Base-by-base conservation (phyloP, 1,140 invertebrate species). In the Oscheius sp. region DNA sequence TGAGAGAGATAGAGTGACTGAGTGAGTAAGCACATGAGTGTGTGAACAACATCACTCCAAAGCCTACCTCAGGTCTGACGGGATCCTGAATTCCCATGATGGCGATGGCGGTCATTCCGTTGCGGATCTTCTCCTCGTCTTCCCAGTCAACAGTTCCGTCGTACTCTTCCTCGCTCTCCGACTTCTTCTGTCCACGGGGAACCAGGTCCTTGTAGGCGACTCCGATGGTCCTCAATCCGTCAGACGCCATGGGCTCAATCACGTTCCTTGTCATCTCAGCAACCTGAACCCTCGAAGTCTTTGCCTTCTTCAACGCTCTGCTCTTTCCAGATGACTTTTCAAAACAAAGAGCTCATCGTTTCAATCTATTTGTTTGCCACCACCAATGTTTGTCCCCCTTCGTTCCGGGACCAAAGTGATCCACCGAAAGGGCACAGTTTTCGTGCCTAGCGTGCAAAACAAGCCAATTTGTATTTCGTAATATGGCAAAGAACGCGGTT, bases 191-290 rank as follows among this genome's bases (percentile, higher is more conserved):
- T 66, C 94, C 93, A 20, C 92, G 91, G 32, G 91, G 91, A 69
- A 96, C 92, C 86, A 95, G 95, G 86, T 97, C 94, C 80, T 88
- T 86, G 68, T 82, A 84, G 35, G 82, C 82, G 15, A 83, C 38
- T 28, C 81, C 77, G n/a, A 83, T 76, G 2, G 96, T 98, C 77
- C 97, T 88, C 23, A 99, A 88, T 26, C 96, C 97, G 87, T 99
- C 93, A 84, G 91, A 93, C 70, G 97, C 97, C 96, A 99, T 99
- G 31, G 95, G 95, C 85, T 99, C 95, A 84, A 99, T 98, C 18
- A 99, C 93, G 85, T 93, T 92, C 78, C 90, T 89, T 69, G 97
- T 91, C 67, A 98, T 88, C 74, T 92, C 88, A 76, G 63, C 29
- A 42, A 42, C n/a, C 38, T 42, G n/a, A 42, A 42, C 38, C n/a